These are phyloP conservation scores for Scatophagus argus DNA, from an alignment of 2,113 vertebrate species.

Conservation along the genomic window DNA sequence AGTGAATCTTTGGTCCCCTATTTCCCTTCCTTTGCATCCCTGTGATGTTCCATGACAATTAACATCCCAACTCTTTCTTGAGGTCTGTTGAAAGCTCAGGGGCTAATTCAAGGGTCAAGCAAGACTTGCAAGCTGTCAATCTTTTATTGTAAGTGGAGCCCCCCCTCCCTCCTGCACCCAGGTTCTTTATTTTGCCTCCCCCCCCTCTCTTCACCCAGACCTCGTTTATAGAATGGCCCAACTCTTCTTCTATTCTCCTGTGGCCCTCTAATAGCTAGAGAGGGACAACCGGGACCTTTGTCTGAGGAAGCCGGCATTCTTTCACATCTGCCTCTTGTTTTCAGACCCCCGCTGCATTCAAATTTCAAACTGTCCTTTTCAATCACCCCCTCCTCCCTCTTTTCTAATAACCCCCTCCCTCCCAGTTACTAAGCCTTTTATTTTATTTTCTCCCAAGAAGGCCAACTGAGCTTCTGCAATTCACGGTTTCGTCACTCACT, in stretches of 20 bases:
- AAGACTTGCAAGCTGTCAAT: slow-evolving; percentile 88
- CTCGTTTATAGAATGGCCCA: slow-evolving; percentile 76
- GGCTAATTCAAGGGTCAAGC: slow-evolving; percentile 88
- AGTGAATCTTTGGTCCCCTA: slow-evolving; percentile 59
- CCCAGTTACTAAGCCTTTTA: slow-evolving; percentile 57
- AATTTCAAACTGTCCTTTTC: slow-evolving; percentile 84
- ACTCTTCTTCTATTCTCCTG: slow-evolving; percentile 82
- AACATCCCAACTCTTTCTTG: slow-evolving; percentile 82
- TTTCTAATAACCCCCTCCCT: slow-evolving; percentile 75
- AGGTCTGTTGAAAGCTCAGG: slow-evolving; percentile 80
- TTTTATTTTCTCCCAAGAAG: slow-evolving; percentile 33
- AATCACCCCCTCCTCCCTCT: slow-evolving; percentile 70
- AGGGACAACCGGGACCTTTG: slow-evolving; percentile 82
- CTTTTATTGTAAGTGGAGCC: slow-evolving; percentile 79
- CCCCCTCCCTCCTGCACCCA: slow-evolving; percentile 64
- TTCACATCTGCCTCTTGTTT: slow-evolving; percentile 87
- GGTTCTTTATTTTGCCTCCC: slow-evolving; percentile 68
- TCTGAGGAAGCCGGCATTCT: slow-evolving; percentile 80
- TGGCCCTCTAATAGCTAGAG: slow-evolving; percentile 77
- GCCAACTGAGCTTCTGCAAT: slow-evolving; percentile 55
- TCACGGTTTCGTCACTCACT: slow-evolving; percentile 60
- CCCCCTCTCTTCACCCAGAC: slow-evolving; percentile 72
- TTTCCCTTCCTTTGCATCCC: slow-evolving; percentile 74
- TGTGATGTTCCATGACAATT: slow-evolving; percentile 82
- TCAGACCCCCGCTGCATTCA: slow-evolving; percentile 78